These are phyloP conservation scores for Synergus umbraculus DNA, from an alignment of 2,888 invertebrate genomes.

Conservation along the genomic window DNA sequence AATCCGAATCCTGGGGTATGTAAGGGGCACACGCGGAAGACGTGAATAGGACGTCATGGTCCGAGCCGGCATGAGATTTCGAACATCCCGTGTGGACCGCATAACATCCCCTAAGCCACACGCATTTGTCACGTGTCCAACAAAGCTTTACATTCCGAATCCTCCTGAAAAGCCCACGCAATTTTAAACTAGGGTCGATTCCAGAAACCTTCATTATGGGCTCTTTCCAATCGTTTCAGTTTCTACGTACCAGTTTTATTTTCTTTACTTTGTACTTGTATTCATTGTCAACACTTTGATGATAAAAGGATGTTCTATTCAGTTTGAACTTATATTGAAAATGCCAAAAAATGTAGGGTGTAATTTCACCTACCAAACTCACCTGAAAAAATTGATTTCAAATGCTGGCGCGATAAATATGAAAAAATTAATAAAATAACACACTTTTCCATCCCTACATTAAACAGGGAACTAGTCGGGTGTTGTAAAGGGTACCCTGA, in stretches of 20 bases:
- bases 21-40: not conserved
- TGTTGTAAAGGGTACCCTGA: too few relatives aligned
- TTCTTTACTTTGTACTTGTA: not conserved
- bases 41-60: constrained; percentile 21
- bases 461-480: too few relatives aligned
- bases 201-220: constrained; percentile 4
- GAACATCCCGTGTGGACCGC: not conserved
- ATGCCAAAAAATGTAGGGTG: too few relatives aligned
- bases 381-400: too few relatives aligned
- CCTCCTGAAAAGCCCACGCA: not conserved
- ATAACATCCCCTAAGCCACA: constrained; percentile 14
- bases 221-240: not conserved
- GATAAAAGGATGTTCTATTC: too few relatives aligned
- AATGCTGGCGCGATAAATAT: too few relatives aligned
- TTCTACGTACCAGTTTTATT: not conserved
- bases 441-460: too few relatives aligned
- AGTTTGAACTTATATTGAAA: too few relatives aligned
- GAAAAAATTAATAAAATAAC: too few relatives aligned
- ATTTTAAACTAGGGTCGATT: not conserved
- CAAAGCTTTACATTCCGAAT: constrained; percentile 24
- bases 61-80: not conserved
- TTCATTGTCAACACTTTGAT: not conserved
- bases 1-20: not conserved
- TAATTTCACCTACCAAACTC: too few relatives aligned
- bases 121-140: constrained; percentile 14